Base-by-base conservation (phyloP, 23 tunicate species). In the Halocynthia aurantium region DNA sequence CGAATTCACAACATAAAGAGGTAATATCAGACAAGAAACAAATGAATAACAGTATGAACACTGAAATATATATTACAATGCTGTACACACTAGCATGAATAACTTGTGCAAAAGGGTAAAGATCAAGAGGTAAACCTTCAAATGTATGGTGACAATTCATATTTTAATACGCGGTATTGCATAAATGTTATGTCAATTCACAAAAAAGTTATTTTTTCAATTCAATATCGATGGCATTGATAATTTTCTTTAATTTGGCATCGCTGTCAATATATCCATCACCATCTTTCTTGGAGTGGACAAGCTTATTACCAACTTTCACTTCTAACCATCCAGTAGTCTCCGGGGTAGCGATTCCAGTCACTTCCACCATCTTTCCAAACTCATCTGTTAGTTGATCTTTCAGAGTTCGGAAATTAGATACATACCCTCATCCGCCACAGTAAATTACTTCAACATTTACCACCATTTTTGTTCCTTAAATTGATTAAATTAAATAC, bases 201-300 rank as follows among this genome's bases (percentile, higher is more conserved):
- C 2, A 12, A 4, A 68, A 20, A 19, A 22, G 17, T 22, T 68
- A 68, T 68, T 20, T 1, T 0, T 68, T 68, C 52, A 75, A 11
- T 12, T 79, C 83, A 6, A 6, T 50, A 6, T 84, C 89, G 51
- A 91, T 80, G n/a, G 97, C 91, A 0, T 57, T 44, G 10, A 86
- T 2, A 10, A 91, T 91, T 67, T 91, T 91, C 17, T 91, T 64
- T 6, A 81, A 55, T 64, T 91, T 91, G 17, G 63, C 52, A 0
- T 91, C 92, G 52, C 51, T 61, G 65, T 91, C 91, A 73, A 91
- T 57, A 80, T 83, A 85, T 52, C 97, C 97, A 78, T 91, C 97
- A 7, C 97, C 97, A 70, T 77, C 78, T 62, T 91, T 82, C 76
- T 91, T 91, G 21, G 97, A 91, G 61, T 91, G 97, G 73, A 91